phyloP scores from a whole-genome alignment of 2,797 vertebrate genomes.

The Yasuhikotakia modesta region DNA sequence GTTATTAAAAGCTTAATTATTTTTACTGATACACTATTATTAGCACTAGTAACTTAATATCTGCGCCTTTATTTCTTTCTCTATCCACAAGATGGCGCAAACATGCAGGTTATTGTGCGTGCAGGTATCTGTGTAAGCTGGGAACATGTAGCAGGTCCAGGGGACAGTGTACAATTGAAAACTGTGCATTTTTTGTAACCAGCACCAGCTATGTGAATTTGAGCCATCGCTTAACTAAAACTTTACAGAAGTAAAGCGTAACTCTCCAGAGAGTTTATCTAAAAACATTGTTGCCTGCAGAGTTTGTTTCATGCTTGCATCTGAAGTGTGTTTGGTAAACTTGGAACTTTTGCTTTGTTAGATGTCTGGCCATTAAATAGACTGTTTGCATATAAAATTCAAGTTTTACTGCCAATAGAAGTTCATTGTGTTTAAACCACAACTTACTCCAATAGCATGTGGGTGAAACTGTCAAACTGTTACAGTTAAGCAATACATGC shows the following conservation, averaged over 20 bases:
- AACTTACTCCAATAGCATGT: too few species aligned
- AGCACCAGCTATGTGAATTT: not conserved
- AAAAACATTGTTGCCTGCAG: too few species aligned
- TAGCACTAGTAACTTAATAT: not conserved
- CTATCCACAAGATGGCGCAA: conserved; percentile 72
- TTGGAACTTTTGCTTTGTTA: not conserved
- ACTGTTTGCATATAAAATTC: too few species aligned
- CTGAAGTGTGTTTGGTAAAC: not conserved
- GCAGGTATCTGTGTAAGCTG: conserved; percentile 47
- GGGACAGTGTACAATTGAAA: conserved; percentile 35
- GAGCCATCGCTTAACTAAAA: not conserved
- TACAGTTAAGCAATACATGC: too few species aligned
- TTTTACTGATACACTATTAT: too few species aligned
- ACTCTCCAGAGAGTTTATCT: not conserved
- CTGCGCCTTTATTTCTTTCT: conserved; percentile 2
- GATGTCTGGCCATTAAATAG: not conserved
- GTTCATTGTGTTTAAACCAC: too few species aligned
- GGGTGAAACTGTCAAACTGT: too few species aligned
- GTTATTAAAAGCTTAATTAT: too few species aligned
- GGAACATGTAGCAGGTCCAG: conserved; percentile 57
- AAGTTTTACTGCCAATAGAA: too few species aligned
- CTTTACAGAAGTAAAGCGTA: too few species aligned
- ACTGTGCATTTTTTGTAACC: not conserved
- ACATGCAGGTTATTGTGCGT: conserved; percentile 54
- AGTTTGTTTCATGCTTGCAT: not conserved